Evolutionary conservation across 2,797 vertebrate genomes (phyloP), one percentile per base, ranked within the genome.

Genomic region (Neoniphon sammara): DNA sequence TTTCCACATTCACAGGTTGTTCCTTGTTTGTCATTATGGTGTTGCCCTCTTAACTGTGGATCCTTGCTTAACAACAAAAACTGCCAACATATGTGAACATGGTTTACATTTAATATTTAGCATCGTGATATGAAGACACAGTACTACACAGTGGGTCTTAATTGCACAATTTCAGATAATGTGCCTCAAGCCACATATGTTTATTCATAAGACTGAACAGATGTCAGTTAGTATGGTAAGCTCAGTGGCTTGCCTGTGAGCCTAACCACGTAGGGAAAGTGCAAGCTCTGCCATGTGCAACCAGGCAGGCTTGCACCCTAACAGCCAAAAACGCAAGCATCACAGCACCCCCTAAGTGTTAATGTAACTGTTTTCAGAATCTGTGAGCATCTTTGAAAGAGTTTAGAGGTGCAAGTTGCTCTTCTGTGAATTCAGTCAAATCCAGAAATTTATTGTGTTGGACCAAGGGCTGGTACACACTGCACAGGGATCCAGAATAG

Each of bases 391-490:
- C 7, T 78, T 52, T 66, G 49, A 75, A 77, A 62, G 27, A 50
- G 50, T 53, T 70, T 6, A 74, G 46, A 82, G 25, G 25, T 39
- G 70, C 53, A 68, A 52, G 36, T 64, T 55, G 6, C 63, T 56
- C 47, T 54, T 65, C 21, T 25, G 47, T 71, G 15, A 70, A 66
- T 70, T 79, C 15, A 74, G 61, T 82, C 80, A n/a, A 64, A 42
- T 58, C 69, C 54, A 39, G 36, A 77, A 78, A 52, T 84, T 83
- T 73, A 66, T 81, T 82, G 42, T 46, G 15, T 31, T 69, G 25
- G 49, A 65, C 46, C 62, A 60, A 53, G 52, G 55, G 12, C 58
- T 52, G 53, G 54, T 54, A 79, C 8, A 59, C 21, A 5, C 31
- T 34, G 31, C 31, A 61, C 11, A 73, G 50, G 63, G 23, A 55